Evolutionary conservation across 2,888 invertebrate species (phyloP).

Genomic region (Cactoblastis cactorum): DNA sequence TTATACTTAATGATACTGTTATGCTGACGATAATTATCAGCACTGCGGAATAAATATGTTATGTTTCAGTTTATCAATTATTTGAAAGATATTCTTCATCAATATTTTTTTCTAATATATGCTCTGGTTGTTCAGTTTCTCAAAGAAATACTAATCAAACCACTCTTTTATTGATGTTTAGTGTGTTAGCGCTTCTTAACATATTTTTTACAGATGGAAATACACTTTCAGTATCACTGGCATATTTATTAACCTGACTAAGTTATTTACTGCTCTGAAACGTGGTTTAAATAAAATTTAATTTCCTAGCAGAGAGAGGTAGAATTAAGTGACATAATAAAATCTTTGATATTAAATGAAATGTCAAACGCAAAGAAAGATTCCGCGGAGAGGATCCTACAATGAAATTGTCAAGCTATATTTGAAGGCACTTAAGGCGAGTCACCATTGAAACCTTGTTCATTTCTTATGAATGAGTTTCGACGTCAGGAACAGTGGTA

Average conservation of each 20-base stretch:
- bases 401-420: constrained; percentile 28
- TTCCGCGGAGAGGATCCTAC: constrained; percentile 23
- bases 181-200: too few relatives aligned
- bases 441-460: constrained; percentile 42
- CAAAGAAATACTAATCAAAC: too few relatives aligned
- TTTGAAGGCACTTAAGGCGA: constrained; percentile 37
- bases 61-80: too few relatives aligned
- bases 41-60: too few relatives aligned
- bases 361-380: constrained; percentile 26
- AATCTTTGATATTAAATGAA: constrained; percentile 18
- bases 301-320: neutral
- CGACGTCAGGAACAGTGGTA: constrained; percentile 33
- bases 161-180: too few relatives aligned
- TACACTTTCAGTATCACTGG: too few relatives aligned
- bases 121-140: too few relatives aligned
- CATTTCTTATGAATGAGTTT: constrained; percentile 42
- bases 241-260: neutral
- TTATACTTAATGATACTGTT: too few relatives aligned
- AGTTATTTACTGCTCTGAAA: neutral
- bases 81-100: too few relatives aligned
- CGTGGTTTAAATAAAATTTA: neutral
- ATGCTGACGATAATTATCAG: too few relatives aligned
- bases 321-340: constrained; percentile 9
- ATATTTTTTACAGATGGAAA: too few relatives aligned
- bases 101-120: too few relatives aligned